Percentiles rank a stretch among this genome's conserved stretches.
phyloP scores from a whole-genome alignment of 2,797 vertebrate genomes.

The Clarias laeviceps region DNA sequence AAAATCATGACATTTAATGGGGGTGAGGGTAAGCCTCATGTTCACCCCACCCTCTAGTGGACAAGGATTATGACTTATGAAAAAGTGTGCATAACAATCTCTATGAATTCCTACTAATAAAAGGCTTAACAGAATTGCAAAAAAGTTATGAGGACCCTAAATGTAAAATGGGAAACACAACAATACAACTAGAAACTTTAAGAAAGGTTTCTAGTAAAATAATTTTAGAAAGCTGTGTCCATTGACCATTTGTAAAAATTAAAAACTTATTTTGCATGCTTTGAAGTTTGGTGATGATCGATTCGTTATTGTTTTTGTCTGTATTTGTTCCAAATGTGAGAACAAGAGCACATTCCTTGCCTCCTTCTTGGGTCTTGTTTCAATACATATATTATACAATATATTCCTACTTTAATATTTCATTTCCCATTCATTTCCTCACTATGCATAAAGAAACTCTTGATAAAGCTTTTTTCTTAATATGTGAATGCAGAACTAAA shows the following conservation, averaged over 20 bases:
- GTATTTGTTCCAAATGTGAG: background rate
- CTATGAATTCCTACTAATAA: background rate
- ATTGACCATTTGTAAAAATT: background rate
- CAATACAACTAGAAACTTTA: background rate
- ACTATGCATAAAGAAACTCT: too few relatives aligned
- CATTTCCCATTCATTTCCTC: too few relatives aligned
- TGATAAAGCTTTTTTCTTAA: too few relatives aligned
- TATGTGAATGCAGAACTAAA: too few relatives aligned
- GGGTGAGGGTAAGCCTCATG: background rate
- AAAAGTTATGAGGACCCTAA: background rate
- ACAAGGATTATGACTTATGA: background rate
- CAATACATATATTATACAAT: too few relatives aligned
- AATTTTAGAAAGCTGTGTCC: background rate
- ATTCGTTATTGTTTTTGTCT: background rate
- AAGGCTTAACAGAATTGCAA: background rate
- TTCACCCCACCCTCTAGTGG: conserved; percentile 47
- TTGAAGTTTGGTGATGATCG: background rate
- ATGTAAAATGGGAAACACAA: background rate
- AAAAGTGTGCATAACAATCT: background rate
- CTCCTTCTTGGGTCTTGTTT: too few relatives aligned
- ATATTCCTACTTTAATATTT: too few relatives aligned
- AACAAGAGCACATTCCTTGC: too few relatives aligned
- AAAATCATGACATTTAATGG: background rate
- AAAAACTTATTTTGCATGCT: background rate
- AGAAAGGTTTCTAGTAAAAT: background rate